These are phyloP conservation scores for Polydrusus pterygomalis DNA, from an alignment of 2,888 invertebrate species.

Conservation along the genomic window DNA sequence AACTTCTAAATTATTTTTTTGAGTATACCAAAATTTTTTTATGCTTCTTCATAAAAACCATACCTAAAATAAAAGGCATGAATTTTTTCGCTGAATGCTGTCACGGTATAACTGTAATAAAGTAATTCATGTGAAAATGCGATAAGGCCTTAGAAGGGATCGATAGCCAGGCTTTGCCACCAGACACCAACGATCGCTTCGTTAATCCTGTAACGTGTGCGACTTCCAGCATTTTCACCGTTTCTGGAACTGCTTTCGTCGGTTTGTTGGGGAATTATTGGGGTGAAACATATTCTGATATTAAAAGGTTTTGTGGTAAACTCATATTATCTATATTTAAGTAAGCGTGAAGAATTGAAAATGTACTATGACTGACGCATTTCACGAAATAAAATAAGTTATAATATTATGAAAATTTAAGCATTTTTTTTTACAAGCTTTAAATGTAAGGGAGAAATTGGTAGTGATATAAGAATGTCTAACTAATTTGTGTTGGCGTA, in stretches of 20 bases:
- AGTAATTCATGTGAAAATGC: constrained; percentile 69
- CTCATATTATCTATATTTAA: not conserved
- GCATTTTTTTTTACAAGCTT: no score
- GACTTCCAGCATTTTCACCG: constrained; percentile 35
- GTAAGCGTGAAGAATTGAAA: no score
- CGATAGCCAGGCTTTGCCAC: constrained; percentile 65
- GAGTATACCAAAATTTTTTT: no score
- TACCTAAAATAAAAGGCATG: constrained; percentile 30
- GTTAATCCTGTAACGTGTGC: constrained; percentile 47
- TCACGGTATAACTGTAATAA: constrained; percentile 59
- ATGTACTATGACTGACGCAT: no score
- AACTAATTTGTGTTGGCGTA: no score
- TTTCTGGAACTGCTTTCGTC: constrained; percentile 40
- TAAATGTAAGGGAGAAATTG: no score
- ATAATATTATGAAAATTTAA: no score
- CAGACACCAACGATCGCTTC: constrained; percentile 35
- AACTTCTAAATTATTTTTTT: no score
- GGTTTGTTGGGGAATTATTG: constrained; percentile 34
- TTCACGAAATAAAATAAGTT: no score
- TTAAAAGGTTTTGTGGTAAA: constrained; percentile 28
- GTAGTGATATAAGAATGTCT: no score
- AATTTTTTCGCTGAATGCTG: constrained; percentile 48
- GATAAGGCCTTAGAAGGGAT: constrained; percentile 66
- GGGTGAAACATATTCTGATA: constrained; percentile 20
- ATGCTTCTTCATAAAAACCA: not conserved